A percentile compares a stretch with the other conserved stretches of the same genome.
These are phyloP conservation scores for Kobus ellipsiprymnus DNA, from an alignment of 2,113 vertebrate genomes.

Conservation along the genomic window DNA sequence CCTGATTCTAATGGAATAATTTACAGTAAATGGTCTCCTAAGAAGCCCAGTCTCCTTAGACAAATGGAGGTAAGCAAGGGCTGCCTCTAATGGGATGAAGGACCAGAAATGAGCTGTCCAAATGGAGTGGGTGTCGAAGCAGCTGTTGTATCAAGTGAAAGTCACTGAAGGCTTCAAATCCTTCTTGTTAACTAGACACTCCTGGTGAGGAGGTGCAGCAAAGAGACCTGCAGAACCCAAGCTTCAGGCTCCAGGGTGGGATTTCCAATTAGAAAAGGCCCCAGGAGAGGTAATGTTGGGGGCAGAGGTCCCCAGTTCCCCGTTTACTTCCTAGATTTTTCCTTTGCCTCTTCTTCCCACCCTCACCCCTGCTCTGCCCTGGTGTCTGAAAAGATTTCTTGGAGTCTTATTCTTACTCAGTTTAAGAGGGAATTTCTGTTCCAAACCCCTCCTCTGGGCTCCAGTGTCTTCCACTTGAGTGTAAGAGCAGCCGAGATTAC, in stretches of 20 bases:
- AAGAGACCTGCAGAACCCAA: conserved; percentile 78
- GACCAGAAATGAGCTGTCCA: conserved; percentile 85
- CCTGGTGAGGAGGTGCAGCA: conserved; percentile 61
- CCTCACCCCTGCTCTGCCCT: neutral
- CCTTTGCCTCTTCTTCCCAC: neutral
- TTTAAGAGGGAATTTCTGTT: neutral
- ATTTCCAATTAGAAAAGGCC: conserved; percentile 59
- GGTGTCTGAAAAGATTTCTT: neutral
- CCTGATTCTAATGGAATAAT: conserved; percentile 79
- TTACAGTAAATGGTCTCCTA: conserved; percentile 84
- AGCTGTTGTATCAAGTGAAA: conserved; percentile 84
- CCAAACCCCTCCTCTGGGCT: neutral
- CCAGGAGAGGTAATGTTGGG: neutral
- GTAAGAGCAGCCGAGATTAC: neutral
- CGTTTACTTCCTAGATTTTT: neutral
- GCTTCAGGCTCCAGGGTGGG: conserved; percentile 48
- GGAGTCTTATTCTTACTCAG: neutral
- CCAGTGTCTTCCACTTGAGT: neutral
- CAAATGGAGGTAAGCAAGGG: conserved; percentile 86
- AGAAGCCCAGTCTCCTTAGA: conserved; percentile 83
- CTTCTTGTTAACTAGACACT: conserved; percentile 81
- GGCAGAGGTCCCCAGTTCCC: conserved; percentile 49
- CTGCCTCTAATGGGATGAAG: conserved; percentile 76
- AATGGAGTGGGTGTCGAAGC: conserved; percentile 84
- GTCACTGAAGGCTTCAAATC: conserved; percentile 83